These are phyloP conservation scores for Mormyrops attenuatus DNA, from an alignment of 2,797 vertebrate species.

Conservation along the genomic window DNA sequence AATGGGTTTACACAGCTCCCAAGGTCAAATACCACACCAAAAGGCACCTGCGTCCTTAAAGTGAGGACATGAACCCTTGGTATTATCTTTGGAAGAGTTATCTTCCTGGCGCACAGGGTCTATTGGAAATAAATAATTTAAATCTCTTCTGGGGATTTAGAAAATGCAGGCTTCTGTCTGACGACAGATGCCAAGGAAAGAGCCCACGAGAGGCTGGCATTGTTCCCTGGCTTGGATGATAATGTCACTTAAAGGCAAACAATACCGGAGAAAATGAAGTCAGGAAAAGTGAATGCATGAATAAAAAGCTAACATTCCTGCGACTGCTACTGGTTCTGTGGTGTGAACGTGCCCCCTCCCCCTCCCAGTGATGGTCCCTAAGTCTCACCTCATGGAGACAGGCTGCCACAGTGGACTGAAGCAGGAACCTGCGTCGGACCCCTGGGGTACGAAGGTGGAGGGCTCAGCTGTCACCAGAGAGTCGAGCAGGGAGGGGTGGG, in stretches of 20 bases:
- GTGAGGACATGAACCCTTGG: conserved; percentile 12
- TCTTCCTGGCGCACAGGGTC: conserved; percentile 44
- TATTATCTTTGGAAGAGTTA: conserved; percentile 30
- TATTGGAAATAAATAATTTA: conserved; percentile 45
- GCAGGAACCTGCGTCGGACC: not conserved
- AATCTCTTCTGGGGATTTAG: conserved; percentile 41
- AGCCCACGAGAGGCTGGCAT: not conserved
- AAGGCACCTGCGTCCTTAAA: conserved; percentile 38
- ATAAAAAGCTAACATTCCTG: conserved; percentile 16
- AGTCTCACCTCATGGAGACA: conserved; percentile 6
- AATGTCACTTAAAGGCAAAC: conserved; percentile 21
- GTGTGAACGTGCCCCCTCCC: not conserved
- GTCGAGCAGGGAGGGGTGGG: not conserved
- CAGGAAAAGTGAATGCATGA: conserved; percentile 5
- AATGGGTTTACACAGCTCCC: conserved; percentile 37
- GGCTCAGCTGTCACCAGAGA: conserved; percentile 16
- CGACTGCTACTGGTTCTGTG: not conserved
- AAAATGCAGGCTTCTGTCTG: conserved; percentile 39
- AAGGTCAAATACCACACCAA: conserved; percentile 53
- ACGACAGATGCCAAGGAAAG: conserved; percentile 31
- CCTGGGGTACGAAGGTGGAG: not conserved
- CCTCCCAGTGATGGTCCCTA: not conserved
- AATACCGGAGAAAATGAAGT: conserved; percentile 13
- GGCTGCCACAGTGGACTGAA: not conserved
- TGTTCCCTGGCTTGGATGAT: conserved; percentile 4